Percentiles rank a stretch among this genome's conserved stretches.
phyloP scores from a whole-genome alignment of 1,140 invertebrate species.

The Formica selysi region DNA sequence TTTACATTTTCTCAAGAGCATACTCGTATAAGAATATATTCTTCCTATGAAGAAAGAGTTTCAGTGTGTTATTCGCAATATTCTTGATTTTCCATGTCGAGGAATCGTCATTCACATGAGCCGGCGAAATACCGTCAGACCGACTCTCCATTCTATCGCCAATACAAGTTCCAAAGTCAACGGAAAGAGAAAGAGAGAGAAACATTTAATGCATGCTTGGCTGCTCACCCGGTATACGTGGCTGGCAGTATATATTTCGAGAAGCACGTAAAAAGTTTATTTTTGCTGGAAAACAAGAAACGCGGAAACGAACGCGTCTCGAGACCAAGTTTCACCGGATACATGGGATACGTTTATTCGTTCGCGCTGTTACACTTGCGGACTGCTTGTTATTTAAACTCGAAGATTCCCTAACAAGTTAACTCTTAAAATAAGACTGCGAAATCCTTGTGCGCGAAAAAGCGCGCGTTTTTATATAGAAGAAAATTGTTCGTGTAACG shows the following conservation, averaged over 20 bases:
- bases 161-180: constrained; percentile 35
- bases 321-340: constrained; percentile 20
- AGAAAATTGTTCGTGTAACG: not conserved
- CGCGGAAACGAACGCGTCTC: constrained; percentile 13
- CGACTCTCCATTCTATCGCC: not conserved
- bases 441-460: not conserved
- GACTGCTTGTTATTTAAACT: constrained; percentile 48
- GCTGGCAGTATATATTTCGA: constrained; percentile 13
- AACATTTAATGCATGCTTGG: constrained; percentile 36
- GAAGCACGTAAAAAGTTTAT: constrained; percentile 57
- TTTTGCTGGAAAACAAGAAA: constrained; percentile 38
- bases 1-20: not conserved
- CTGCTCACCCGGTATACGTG: constrained; percentile 29
- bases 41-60: not conserved
- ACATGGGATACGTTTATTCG: constrained; percentile 43
- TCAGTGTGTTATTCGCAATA: constrained; percentile 17
- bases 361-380: constrained; percentile 30
- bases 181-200: not conserved
- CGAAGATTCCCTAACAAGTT: constrained; percentile 2
- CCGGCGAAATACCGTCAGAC: constrained; percentile 9
- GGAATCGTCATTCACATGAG: constrained; percentile 25
- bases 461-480: not conserved
- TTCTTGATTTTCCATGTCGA: not conserved
- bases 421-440: not conserved
- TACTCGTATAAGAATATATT: not conserved